phyloP scores from a whole-genome alignment of 2,113 vertebrate species.

The Lagopus leucura region DNA sequence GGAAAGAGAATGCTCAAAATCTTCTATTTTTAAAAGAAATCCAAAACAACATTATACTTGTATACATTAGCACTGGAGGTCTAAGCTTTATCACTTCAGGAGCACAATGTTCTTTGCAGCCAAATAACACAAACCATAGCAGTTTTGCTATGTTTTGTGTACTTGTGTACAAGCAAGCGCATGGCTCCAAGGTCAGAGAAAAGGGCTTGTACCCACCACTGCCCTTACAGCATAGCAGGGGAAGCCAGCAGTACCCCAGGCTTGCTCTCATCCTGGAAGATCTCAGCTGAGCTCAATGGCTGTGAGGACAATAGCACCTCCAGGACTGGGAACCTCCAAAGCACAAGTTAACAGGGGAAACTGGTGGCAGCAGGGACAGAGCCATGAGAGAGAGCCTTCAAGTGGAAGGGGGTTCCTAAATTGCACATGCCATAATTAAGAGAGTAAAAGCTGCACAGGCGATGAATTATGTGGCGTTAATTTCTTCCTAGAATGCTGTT shows the following conservation, averaged over 20 bases:
- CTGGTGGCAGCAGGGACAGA: not conserved
- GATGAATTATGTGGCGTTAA: not conserved
- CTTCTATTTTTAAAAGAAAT: not conserved
- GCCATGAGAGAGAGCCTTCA: not conserved
- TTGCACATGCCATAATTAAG: not conserved
- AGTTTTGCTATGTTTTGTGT: not conserved
- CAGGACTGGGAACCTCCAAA: not conserved
- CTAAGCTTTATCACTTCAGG: not conserved
- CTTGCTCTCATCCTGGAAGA: not conserved
- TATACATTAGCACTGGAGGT: not conserved
- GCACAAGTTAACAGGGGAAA: not conserved
- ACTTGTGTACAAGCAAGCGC: not conserved
- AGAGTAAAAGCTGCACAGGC: not conserved
- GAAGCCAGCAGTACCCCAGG: not conserved
- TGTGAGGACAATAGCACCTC: accelerated
- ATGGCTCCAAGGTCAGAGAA: not conserved
- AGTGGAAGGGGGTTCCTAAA: not conserved
- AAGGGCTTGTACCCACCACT: not conserved
- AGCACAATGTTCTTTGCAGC: not conserved
- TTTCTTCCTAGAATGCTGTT: constrained; percentile 47
- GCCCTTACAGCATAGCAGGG: not conserved
- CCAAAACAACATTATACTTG: not conserved
- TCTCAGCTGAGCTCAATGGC: not conserved
- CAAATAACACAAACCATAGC: not conserved
- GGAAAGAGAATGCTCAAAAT: not conserved